Conservation (phyloP, 2,888 invertebrate species). For the Acanthosepion lycidas region DNA sequence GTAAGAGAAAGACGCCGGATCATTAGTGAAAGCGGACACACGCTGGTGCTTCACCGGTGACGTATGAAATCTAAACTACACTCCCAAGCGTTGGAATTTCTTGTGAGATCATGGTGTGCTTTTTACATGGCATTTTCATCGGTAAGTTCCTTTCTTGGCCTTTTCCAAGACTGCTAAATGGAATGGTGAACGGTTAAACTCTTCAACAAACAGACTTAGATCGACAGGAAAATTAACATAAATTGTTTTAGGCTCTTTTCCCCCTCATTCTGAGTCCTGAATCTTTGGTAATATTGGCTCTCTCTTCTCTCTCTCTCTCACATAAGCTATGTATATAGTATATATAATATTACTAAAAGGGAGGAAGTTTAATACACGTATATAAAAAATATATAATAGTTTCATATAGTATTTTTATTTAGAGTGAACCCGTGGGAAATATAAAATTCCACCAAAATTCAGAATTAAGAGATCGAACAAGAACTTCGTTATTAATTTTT, state of each 20-base stretch:
- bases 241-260: neutral
- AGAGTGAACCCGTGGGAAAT: neutral
- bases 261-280: neutral
- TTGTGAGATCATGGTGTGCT: neutral
- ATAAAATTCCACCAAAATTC: neutral
- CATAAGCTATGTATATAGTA: no score
- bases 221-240: neutral
- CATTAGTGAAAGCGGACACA: slow-evolving; percentile 2
- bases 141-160: slow-evolving; percentile 8
- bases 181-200: neutral
- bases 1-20: slow-evolving; percentile 18
- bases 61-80: slow-evolving; percentile 24
- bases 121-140: neutral
- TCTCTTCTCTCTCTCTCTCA: neutral
- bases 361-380: neutral
- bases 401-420: neutral
- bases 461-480: neutral
- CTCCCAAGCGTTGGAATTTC: slow-evolving; percentile 33
- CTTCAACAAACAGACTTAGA: neutral
- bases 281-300: neutral
- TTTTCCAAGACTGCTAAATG: neutral
- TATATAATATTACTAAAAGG: neutral
- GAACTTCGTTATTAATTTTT: neutral
- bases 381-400: neutral
- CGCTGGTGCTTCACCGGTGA: neutral